Percentiles rank a stretch among this genome's conserved stretches.
These are phyloP conservation scores for Parauchenoglanis ngamensis DNA, from an alignment of 2,797 vertebrate genomes.

Conservation along the genomic window DNA sequence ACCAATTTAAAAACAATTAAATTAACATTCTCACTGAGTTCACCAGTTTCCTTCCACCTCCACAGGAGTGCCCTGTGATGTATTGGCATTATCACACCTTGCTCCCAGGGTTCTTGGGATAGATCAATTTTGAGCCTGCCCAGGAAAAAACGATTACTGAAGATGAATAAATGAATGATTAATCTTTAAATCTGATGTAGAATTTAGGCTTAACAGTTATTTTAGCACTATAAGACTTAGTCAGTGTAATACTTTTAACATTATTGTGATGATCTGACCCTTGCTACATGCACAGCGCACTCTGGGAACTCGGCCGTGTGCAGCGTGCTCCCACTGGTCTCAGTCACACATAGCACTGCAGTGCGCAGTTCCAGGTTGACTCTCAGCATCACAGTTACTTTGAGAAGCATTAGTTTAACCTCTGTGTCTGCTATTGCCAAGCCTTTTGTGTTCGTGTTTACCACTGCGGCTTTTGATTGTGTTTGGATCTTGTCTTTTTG, in stretches of 20 bases:
- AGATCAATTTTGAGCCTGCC: background rate
- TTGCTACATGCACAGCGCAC: no score
- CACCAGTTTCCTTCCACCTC: background rate
- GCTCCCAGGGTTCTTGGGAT: background rate
- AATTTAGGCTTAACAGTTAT: background rate
- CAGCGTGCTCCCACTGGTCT: no score
- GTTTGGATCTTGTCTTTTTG: no score
- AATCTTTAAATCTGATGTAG: background rate
- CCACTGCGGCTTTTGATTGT: no score
- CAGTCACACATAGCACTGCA: no score
- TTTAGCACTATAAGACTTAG: background rate
- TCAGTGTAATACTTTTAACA: background rate
- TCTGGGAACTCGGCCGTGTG: no score
- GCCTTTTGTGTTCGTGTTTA: no score
- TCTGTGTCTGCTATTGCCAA: no score
- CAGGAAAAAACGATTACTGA: background rate
- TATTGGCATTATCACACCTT: background rate
- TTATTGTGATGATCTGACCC: no score
- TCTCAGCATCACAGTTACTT: no score
- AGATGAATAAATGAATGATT: background rate
- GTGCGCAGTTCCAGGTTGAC: no score
- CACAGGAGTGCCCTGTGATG: background rate
- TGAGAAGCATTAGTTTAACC: no score
- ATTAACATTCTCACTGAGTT: conserved; percentile 1
- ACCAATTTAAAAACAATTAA: background rate